Percentiles rank a stretch among this genome's conserved stretches.
Evolutionary conservation across 2,888 invertebrate genomes (phyloP).

Genomic region (Lamellibrachia columna): DNA sequence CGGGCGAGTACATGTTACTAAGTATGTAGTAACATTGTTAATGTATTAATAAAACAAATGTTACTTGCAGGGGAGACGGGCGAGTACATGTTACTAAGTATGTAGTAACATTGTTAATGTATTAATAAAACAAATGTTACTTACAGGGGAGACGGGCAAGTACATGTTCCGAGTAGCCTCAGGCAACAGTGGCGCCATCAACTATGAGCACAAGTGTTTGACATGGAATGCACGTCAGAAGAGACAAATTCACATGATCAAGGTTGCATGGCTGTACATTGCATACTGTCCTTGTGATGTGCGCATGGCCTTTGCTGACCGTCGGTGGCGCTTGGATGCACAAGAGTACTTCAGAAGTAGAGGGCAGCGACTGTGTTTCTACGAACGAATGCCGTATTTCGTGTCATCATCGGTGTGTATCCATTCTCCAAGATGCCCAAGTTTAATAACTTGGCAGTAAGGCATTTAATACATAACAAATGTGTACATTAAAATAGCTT

Average conservation of each 20-base stretch:
- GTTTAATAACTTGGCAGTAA: background rate
- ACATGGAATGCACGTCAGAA: background rate
- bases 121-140: background rate
- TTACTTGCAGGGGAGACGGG: no score
- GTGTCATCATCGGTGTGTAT: background rate
- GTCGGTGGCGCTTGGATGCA: background rate
- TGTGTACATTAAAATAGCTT: background rate
- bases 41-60: no score
- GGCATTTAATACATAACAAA: background rate
- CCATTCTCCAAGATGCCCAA: background rate
- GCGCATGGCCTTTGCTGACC: background rate
- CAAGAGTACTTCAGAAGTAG: background rate
- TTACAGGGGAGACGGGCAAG: background rate
- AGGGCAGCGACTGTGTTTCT: background rate
- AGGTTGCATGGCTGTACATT: background rate
- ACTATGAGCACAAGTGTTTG: background rate
- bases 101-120: background rate
- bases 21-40: no score
- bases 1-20: no score
- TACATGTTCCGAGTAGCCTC: background rate
- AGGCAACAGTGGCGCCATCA: background rate
- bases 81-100: background rate
- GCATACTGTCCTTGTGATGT: background rate
- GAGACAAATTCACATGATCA: background rate
- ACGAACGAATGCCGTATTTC: background rate